phyloP scores from a whole-genome alignment of 2,888 invertebrate genomes.

The Oligia fasciuncula region DNA sequence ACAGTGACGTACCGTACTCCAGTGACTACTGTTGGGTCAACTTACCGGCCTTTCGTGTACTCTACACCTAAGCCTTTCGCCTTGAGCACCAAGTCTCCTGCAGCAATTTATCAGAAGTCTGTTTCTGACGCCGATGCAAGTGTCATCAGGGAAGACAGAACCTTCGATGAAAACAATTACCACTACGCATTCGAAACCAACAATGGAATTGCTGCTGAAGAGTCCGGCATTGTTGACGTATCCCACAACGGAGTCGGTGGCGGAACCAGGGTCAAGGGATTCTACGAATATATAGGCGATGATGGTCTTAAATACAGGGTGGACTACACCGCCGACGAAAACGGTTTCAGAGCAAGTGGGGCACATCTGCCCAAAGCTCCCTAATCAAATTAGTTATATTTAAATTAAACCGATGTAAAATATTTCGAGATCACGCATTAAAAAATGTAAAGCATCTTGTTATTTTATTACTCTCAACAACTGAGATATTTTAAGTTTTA shows the following conservation, averaged over 20 bases:
- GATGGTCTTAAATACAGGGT: constrained; percentile 90
- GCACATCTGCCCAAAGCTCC: constrained; percentile 84
- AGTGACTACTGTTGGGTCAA: constrained; percentile 63
- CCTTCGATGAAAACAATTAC: constrained; percentile 88
- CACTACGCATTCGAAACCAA: constrained; percentile 91
- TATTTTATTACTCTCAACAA: constrained; percentile 52
- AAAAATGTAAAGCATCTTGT: constrained; percentile 39
- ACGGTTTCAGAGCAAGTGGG: constrained; percentile 89
- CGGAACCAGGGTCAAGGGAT: constrained; percentile 91
- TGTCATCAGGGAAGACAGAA: constrained; percentile 89
- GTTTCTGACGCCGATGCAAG: constrained; percentile 88
- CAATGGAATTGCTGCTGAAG: constrained; percentile 92
- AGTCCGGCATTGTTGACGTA: constrained; percentile 90
- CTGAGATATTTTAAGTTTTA: constrained; percentile 60
- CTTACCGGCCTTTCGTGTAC: constrained; percentile 62
- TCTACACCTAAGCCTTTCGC: constrained; percentile 60
- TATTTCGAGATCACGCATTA: constrained; percentile 54
- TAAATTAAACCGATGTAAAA: constrained; percentile 51
- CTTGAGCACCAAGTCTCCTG: constrained; percentile 47
- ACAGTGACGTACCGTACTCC: constrained; percentile 74
- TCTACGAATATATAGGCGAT: constrained; percentile 92
- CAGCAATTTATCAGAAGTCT: constrained; percentile 69
- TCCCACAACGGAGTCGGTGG: constrained; percentile 83
- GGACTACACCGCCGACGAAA: constrained; percentile 91
- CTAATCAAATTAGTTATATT: constrained; percentile 51